Conservation (phyloP, 2,113 vertebrate species). For the Paratilapia polleni region DNA sequence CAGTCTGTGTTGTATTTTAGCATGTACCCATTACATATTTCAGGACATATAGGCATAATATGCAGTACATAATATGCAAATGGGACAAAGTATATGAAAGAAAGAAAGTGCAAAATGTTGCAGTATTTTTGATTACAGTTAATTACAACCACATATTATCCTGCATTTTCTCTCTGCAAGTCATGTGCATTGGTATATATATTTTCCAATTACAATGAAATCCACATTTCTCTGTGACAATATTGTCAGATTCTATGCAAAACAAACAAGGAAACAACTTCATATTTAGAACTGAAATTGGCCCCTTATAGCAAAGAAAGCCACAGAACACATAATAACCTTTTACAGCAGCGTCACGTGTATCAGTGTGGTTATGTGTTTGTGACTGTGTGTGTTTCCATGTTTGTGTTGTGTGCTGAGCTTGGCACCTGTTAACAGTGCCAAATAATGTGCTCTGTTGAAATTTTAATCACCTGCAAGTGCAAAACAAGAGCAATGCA, state of each 20-base stretch:
- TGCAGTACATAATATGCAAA: not conserved
- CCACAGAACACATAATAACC: slow-evolving; percentile 1
- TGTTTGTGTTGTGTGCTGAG: slow-evolving; percentile 64
- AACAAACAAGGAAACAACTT: slow-evolving; percentile 15
- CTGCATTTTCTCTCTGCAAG: not conserved
- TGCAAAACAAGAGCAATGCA: slow-evolving; percentile 99
- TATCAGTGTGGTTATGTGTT: not conserved
- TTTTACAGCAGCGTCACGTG: not conserved
- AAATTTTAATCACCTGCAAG: slow-evolving; percentile 99
- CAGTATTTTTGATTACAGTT: not conserved
- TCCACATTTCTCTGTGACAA: not conserved
- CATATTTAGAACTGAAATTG: slow-evolving; percentile 76
- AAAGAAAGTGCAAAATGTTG: not conserved
- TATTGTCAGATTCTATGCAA: not conserved
- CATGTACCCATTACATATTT: not conserved
- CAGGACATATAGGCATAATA: not conserved
- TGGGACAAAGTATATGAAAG: not conserved
- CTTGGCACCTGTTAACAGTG: slow-evolving; percentile 94
- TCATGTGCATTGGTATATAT: not conserved
- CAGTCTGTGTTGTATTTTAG: not conserved
- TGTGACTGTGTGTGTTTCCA: slow-evolving; percentile 21
- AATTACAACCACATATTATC: not conserved
- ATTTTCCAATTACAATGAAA: not conserved
- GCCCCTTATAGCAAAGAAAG: slow-evolving; percentile 76
- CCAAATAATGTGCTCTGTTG: slow-evolving; percentile 99